These are phyloP conservation scores for Neomonachus schauinslandi DNA, from an alignment of 2,113 vertebrate genomes.

Conservation along the genomic window DNA sequence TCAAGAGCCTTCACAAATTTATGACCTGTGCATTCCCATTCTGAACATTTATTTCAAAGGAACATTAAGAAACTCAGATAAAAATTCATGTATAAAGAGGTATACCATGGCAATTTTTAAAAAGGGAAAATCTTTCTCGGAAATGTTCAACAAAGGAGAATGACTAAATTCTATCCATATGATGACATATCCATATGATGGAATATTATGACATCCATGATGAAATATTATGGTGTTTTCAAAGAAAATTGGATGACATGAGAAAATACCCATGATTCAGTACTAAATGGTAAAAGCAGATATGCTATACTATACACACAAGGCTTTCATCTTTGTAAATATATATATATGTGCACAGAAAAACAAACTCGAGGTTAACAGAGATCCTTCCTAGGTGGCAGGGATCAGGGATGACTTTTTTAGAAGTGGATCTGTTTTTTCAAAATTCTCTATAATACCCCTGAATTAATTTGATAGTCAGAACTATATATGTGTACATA, in stretches of 20 bases:
- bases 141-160: background rate
- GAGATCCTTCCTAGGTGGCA: background rate
- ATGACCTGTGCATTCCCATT: background rate
- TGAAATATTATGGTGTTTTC: background rate
- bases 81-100: background rate
- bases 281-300: background rate
- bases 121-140: background rate
- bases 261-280: background rate
- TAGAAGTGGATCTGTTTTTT: background rate
- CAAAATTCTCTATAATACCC: background rate
- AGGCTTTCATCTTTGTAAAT: background rate
- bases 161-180: background rate
- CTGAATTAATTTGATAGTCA: background rate
- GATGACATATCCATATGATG: background rate
- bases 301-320: rapidly evolving
- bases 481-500: background rate
- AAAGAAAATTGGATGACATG: background rate
- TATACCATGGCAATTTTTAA: background rate
- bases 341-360: background rate
- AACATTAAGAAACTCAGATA: background rate
- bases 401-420: background rate
- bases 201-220: background rate
- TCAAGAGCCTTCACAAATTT: background rate
- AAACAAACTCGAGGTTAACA: background rate
- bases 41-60: background rate